phyloP scores from a whole-genome alignment of 1,140 invertebrate species.

The Orchesella cincta region DNA sequence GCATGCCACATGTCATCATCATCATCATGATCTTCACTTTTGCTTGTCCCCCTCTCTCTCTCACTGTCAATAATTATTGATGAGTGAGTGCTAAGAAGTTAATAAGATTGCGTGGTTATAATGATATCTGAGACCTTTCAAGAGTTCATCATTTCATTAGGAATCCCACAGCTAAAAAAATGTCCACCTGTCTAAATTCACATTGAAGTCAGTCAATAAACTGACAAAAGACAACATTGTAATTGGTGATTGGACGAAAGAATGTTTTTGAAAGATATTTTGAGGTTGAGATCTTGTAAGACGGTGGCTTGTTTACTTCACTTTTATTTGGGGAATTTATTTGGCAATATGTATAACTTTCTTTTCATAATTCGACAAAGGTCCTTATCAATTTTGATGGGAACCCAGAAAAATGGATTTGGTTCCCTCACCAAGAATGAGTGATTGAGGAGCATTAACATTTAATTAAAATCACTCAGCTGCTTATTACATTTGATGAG shows the following conservation, averaged over 20 bases:
- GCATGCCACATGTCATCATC: background rate
- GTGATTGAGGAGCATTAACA: background rate
- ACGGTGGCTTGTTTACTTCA: background rate
- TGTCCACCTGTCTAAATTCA: background rate
- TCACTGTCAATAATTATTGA: background rate
- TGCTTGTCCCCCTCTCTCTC: no score
- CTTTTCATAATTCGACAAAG: slow-evolving; percentile 1
- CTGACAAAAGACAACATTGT: background rate
- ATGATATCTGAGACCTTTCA: slow-evolving; percentile 6
- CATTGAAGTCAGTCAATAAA: background rate
- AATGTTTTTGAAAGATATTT: background rate
- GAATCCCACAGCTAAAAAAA: no score
- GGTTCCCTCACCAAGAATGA: background rate
- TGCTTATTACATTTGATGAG: background rate
- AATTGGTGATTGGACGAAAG: background rate
- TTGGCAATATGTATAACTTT: slow-evolving; percentile 6
- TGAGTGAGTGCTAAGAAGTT: background rate
- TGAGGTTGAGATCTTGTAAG: background rate
- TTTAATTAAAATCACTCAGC: slow-evolving; percentile 7
- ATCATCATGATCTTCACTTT: background rate
- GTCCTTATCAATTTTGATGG: background rate
- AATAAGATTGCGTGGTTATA: slow-evolving; percentile 6
- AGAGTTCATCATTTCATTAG: slow-evolving; percentile 14
- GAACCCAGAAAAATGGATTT: background rate
- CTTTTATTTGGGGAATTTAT: background rate